Percentiles rank a stretch among this genome's conserved stretches.
Conservation (phyloP, 2,113 vertebrate genomes). For the Halcyon malimbica region DNA sequence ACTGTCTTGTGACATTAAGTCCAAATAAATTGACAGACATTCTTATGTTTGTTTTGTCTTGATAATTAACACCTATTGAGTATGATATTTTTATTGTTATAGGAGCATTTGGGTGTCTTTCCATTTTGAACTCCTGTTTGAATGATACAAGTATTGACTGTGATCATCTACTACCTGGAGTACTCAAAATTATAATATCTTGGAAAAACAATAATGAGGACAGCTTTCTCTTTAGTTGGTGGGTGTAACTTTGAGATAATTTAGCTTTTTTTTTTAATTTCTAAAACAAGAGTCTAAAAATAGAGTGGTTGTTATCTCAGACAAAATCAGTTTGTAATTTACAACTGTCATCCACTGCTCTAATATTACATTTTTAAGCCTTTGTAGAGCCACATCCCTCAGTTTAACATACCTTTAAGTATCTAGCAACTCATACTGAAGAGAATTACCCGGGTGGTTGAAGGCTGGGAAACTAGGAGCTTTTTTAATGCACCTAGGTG, state of each 20-base stretch:
- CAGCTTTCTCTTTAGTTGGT: constrained; percentile 90
- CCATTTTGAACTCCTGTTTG: constrained; percentile 89
- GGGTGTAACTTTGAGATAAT: constrained; percentile 20
- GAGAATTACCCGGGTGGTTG: not conserved
- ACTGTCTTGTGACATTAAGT: not conserved
- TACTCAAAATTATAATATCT: constrained; percentile 86
- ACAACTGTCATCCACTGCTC: not conserved
- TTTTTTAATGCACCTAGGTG: not conserved
- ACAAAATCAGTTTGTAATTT: not conserved
- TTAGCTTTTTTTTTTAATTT: not conserved
- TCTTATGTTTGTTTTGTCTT: not conserved
- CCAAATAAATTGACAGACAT: not conserved
- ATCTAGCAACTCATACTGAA: not conserved
- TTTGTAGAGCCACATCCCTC: not conserved
- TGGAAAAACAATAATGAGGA: constrained; percentile 89
- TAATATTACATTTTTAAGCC: not conserved
- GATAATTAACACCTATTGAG: not conserved
- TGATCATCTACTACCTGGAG: constrained; percentile 80
- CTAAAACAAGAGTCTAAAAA: not conserved
- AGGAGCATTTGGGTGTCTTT: constrained; percentile 90
- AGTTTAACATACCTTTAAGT: not conserved
- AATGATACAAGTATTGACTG: constrained; percentile 76
- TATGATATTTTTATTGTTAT: constrained; percentile 10
- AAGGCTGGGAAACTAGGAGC: not conserved
- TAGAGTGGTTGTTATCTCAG: not conserved